Evolutionary conservation across 2,888 invertebrate genomes (phyloP), one percentile per base, ranked within the genome.

Genomic region (Noctua janthe): DNA sequence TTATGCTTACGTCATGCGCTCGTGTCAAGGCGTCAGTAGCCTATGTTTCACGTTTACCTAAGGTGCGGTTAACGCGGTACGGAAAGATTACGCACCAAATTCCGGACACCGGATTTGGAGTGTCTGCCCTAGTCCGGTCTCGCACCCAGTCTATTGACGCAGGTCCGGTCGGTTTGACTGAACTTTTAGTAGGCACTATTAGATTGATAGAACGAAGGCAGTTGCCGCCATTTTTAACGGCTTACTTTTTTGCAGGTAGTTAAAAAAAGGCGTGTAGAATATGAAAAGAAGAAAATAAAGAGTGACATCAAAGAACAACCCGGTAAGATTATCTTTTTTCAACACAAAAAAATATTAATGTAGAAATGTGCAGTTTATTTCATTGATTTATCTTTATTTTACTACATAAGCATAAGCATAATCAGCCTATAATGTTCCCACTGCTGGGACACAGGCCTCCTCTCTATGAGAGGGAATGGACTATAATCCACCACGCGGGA

Each of bases 221-320:
- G 13, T 49, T 64, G 35, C 11, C 20, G 35, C 10, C 13, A 35
- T 47, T n/a, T 62, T n/a, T 59, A 10, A 73, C 15, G 35, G 4
- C 23, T 62, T 73, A 39, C 4, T 13, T 74, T 67, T 62, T 93
- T 92, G 54, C 88, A 96, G 96, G 95, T 96, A 6, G 96, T 96
- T 39, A 93, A 92, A 84, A 96, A 95, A 83, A 94, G 92, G 80
- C 93, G 95, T 20, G 62, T 89, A 51, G 94, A 95, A 86, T 94
- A 95, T 80, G 92, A 95, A 84, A 91, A 80, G n/a, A 92, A 90
- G 62, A 94, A 93, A 82, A 76, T 29, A 6, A 87, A 78, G 5
- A 88, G 81, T 35, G 76, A 69, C 20, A 59, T 75, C n/a, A 90
- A 87, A 78, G 83, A 88, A 74, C 80, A 85, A 74, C 78, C 89